Evolutionary conservation across 1,140 invertebrate genomes (phyloP).

Genomic region (Leptinotarsa undecemlineata): DNA sequence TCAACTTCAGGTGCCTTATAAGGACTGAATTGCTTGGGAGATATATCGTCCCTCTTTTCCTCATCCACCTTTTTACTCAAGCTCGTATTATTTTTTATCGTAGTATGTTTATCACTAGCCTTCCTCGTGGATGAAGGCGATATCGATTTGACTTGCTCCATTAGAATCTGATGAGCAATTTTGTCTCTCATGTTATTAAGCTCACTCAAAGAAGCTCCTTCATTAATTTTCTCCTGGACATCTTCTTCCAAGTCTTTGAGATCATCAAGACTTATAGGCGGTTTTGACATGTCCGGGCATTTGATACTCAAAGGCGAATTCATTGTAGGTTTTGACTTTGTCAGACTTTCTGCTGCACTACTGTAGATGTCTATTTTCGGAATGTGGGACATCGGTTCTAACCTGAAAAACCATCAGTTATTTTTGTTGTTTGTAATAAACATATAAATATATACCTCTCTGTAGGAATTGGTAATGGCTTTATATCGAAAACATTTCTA

Average conservation of each 20-base stretch:
- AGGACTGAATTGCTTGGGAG: background rate
- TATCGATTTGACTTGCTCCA: slow-evolving; percentile 32
- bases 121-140: slow-evolving; percentile 14
- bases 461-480: slow-evolving; percentile 55
- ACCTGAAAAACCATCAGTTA: slow-evolving; percentile 1
- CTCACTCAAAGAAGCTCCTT: slow-evolving; percentile 35
- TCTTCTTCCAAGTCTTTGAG: slow-evolving; percentile 44
- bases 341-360: slow-evolving; percentile 38
- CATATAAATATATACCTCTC: slow-evolving; percentile 43
- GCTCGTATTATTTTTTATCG: slow-evolving; percentile 31
- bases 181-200: slow-evolving; percentile 36
- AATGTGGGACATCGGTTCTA: slow-evolving; percentile 16
- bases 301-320: slow-evolving; percentile 16
- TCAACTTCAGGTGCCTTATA: background rate
- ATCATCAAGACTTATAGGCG: slow-evolving; percentile 45
- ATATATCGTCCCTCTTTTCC: background rate
- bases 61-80: background rate
- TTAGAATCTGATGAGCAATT: slow-evolving; percentile 35
- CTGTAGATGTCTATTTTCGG: slow-evolving; percentile 46
- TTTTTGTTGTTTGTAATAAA: background rate
- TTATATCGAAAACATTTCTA: slow-evolving; percentile 9
- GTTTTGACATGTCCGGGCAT: slow-evolving; percentile 43
- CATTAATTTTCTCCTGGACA: slow-evolving; percentile 37
- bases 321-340: slow-evolving; percentile 1
- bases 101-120: slow-evolving; percentile 31